Percentiles rank a stretch among this genome's conserved stretches.
phyloP scores from a whole-genome alignment of 2,113 vertebrate species.

The Jaculus jaculus region DNA sequence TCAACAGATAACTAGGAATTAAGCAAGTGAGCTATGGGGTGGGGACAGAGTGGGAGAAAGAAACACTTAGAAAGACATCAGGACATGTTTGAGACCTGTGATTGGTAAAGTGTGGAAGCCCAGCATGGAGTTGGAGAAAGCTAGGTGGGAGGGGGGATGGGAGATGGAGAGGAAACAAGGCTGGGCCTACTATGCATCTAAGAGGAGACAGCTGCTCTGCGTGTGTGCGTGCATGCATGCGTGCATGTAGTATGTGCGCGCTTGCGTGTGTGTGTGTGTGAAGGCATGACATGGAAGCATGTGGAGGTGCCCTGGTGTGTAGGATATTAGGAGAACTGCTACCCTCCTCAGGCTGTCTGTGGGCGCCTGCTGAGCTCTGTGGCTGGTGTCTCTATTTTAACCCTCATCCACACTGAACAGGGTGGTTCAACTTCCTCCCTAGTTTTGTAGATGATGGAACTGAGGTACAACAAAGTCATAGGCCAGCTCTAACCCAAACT shows the following conservation, averaged over 20 bases:
- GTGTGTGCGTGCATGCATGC: neutral
- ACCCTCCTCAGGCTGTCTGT: too few relatives aligned
- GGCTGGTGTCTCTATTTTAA: neutral
- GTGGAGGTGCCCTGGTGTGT: neutral
- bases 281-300: neutral
- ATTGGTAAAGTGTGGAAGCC: neutral
- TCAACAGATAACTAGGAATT: neutral
- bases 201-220: neutral
- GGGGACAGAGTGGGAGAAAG: neutral
- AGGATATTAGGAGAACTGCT: fast-evolving
- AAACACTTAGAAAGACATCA: neutral
- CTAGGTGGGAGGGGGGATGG: fast-evolving
- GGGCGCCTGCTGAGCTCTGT: neutral
- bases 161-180: neutral
- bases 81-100: neutral
- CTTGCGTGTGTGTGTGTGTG: too few relatives aligned
- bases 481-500: neutral
- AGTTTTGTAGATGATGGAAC: neutral
- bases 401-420: neutral
- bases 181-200: fast-evolving
- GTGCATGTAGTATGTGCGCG: too few relatives aligned
- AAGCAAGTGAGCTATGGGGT: neutral
- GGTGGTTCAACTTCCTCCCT: neutral
- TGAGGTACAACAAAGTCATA: neutral
- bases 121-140: fast-evolving